Evolutionary conservation across 37 sponge, comb jelly and placozoan genomes (phyloP).

Genomic region (Axinella damicornis): DNA sequence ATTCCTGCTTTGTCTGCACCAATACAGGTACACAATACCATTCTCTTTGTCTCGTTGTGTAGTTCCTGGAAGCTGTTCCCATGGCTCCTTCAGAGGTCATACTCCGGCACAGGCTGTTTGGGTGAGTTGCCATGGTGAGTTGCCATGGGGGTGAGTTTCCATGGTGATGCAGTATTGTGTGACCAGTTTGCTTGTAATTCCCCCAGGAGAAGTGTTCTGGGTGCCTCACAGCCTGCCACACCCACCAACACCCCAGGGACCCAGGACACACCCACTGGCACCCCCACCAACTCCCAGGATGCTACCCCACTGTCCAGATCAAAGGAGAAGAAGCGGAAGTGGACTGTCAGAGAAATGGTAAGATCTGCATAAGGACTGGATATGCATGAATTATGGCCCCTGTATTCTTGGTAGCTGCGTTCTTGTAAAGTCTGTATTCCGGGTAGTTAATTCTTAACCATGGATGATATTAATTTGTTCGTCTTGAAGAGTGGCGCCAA

Average conservation of each 20-base stretch:
- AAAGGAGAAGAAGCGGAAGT: not conserved
- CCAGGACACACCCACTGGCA: too few relatives aligned
- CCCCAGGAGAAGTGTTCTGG: too few relatives aligned
- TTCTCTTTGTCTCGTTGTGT: not conserved
- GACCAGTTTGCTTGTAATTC: too few relatives aligned
- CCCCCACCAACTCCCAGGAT: not conserved
- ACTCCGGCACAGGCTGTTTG: constrained; percentile 15
- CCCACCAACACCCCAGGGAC: not conserved
- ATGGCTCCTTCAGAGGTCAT: constrained; percentile 35
- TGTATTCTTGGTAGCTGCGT: too few relatives aligned
- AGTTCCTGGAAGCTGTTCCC: constrained; percentile 17
- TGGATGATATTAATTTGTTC: not conserved
- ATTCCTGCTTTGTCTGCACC: too few relatives aligned
- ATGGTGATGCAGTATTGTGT: not conserved
- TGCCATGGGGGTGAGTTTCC: not conserved
- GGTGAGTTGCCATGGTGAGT: too few relatives aligned
- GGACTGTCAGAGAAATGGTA: constrained; percentile 54
- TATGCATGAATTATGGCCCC: not conserved
- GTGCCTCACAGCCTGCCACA: too few relatives aligned
- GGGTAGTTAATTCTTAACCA: too few relatives aligned
- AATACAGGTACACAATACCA: too few relatives aligned
- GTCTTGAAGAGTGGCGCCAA: not conserved
- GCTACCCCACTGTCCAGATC: not conserved
- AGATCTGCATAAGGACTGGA: constrained; percentile 2
- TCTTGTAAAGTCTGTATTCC: too few relatives aligned